These are phyloP conservation scores for Vulpes ferrilata DNA, from an alignment of 2,113 vertebrate species.

Conservation along the genomic window DNA sequence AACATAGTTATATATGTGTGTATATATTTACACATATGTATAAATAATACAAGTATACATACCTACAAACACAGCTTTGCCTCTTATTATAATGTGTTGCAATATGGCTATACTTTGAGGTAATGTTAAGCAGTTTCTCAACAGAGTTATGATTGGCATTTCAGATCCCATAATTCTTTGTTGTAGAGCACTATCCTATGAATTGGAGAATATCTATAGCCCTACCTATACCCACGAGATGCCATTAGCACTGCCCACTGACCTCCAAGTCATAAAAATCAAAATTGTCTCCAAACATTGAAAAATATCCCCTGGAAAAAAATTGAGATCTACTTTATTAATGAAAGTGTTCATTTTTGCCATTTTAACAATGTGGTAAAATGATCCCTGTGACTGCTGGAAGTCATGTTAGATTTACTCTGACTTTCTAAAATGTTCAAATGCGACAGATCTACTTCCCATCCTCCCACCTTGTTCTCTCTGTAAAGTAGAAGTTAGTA, in stretches of 20 bases:
- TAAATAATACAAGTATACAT: neutral
- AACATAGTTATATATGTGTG: neutral
- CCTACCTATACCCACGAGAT: neutral
- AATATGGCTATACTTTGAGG: neutral
- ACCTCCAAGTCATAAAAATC: too few species aligned
- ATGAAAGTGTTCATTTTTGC: neutral
- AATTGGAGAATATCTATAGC: neutral
- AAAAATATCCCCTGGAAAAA: neutral
- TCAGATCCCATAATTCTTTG: neutral
- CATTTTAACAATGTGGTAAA: neutral
- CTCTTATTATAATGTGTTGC: neutral
- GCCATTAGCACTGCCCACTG: neutral
- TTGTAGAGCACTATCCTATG: neutral
- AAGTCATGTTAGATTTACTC: neutral
- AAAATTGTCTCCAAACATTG: neutral
- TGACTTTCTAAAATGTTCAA: neutral
- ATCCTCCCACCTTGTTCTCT: neutral
- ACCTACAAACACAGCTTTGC: neutral
- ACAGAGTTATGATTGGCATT: neutral
- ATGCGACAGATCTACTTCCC: neutral
- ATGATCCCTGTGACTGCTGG: neutral
- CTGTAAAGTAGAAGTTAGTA: neutral
- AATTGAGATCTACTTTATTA: neutral
- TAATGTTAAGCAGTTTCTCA: neutral
- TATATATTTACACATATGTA: neutral